Evolutionary conservation across 2,797 vertebrate genomes (phyloP), one percentile per base, ranked within the genome.

Genomic region (Balearica regulorum): DNA sequence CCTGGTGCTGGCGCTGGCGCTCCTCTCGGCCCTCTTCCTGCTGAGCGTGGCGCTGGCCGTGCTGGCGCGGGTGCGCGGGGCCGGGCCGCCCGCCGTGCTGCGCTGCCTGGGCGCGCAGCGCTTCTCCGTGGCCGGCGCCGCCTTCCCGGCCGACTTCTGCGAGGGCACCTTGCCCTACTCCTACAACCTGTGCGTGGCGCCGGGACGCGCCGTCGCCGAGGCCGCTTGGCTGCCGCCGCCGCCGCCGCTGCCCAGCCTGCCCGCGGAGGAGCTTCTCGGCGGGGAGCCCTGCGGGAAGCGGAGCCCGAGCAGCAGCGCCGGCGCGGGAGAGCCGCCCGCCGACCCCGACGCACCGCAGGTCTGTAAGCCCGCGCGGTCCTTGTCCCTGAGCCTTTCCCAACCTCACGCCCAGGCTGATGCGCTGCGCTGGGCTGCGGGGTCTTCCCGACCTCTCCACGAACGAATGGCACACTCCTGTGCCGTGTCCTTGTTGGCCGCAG

Each of bases 171-270:
- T 98, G 71, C 88, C 97, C 21, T 98, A 96, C 87, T 96, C 98
- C 60, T 98, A 98, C 83, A 97, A 98, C 77, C 70, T 97, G 16
- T 98, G 97, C 35, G 83, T 98, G 75, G 95, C 98, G 9, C 96
- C 97, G 4, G 64, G 91, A 51, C 93, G 96, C 97, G 16, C 97
- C 97, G 39, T 91, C 94, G 31, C 97, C 97, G 41, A 97, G 79
- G 94, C 97, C 87, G 92, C 96, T 44, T 97, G 96, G 77, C 68
- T 90, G 58, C 94, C 96, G 82, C 95, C 96, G 77, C 95, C 96
- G 77, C 41, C 31, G 57, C 57, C 57, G 57, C n/a, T 95, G 65
- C 88, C n/a, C 60, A 37, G 57, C 39, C 39, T 77, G 60, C 29
- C 76, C 21, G 31, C 46, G 39, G 76, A 93, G 80, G 92, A 96